Evolutionary conservation across 2,113 vertebrate species (phyloP).

Genomic region (Phyllostomus discolor): DNA sequence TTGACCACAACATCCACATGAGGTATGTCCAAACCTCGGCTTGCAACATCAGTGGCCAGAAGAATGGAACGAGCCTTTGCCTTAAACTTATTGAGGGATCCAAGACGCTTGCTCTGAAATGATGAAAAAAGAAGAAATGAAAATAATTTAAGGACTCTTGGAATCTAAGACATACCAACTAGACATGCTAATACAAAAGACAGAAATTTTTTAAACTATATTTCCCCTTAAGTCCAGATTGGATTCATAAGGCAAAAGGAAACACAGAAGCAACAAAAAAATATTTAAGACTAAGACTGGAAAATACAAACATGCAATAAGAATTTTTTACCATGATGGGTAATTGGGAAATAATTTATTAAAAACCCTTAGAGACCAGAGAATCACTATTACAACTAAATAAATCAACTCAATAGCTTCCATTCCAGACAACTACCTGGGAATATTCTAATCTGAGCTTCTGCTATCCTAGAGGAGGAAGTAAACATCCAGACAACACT

Average conservation of each 20-base stretch:
- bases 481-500: background rate
- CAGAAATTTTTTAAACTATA: background rate
- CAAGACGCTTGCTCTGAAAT: conserved; percentile 93
- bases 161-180: background rate
- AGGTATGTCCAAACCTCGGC: conserved; percentile 96
- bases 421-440: background rate
- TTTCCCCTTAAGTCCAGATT: background rate
- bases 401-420: background rate
- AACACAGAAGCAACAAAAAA: background rate
- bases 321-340: background rate
- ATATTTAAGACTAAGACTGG: background rate
- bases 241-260: background rate
- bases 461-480: background rate
- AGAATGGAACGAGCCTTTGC: conserved; percentile 95
- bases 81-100: conserved; percentile 98
- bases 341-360: background rate
- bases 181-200: background rate
- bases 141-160: background rate
- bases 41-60: conserved; percentile 96
- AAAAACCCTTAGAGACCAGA: background rate
- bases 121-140: background rate
- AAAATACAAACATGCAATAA: background rate
- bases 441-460: background rate
- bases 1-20: conserved; percentile 98
- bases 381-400: background rate